These are phyloP conservation scores for Atrichornis clamosus DNA, from an alignment of 2,113 vertebrate species.

Conservation along the genomic window DNA sequence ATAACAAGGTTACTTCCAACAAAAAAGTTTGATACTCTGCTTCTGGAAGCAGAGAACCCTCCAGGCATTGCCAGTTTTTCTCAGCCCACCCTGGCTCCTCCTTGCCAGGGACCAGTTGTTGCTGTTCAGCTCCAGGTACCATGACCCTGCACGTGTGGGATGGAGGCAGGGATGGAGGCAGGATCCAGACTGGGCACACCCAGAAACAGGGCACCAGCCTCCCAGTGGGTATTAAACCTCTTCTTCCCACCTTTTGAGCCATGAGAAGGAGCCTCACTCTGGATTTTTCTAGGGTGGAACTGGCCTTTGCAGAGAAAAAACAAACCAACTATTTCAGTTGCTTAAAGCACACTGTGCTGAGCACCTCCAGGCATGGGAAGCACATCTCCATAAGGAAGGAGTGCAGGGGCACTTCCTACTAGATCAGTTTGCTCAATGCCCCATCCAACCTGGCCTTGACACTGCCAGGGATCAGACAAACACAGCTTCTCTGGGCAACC, in stretches of 20 bases:
- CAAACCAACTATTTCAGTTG: background rate
- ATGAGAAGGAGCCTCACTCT: background rate
- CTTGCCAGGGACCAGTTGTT: background rate
- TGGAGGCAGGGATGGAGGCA: background rate
- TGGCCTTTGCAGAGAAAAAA: background rate
- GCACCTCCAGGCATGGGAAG: accelerated
- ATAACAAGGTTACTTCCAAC: background rate
- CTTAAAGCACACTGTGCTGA: background rate
- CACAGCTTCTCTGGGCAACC: background rate
- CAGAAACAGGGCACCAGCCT: background rate
- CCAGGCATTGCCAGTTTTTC: background rate
- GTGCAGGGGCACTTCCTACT: background rate
- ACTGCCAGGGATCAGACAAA: background rate
- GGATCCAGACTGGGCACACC: background rate
- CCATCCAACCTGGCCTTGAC: background rate
- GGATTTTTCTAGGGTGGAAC: background rate
- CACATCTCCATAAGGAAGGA: background rate
- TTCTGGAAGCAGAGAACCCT: background rate
- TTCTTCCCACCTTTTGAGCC: background rate
- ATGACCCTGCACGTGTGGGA: accelerated
- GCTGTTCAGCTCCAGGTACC: background rate
- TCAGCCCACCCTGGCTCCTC: background rate
- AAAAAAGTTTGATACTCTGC: background rate
- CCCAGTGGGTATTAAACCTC: background rate
- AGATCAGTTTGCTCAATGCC: background rate